Conservation (phyloP, 1,140 invertebrate species). For the Drosophila littoralis region DNA sequence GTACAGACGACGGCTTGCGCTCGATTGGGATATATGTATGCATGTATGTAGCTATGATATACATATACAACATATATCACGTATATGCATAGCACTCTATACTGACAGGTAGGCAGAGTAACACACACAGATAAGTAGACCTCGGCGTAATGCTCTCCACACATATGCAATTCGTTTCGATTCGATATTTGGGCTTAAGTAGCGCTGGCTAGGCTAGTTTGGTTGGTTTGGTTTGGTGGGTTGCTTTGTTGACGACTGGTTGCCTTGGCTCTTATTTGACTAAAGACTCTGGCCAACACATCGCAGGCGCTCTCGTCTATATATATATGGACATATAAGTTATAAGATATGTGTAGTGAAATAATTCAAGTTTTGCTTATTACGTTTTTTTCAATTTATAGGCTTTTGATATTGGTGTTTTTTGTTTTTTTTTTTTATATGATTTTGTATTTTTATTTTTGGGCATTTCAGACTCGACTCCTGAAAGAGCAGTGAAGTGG, state of each 20-base stretch:
- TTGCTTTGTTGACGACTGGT: conserved; percentile 43
- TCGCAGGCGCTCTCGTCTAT: conserved; percentile 42
- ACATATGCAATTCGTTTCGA: conserved; percentile 48
- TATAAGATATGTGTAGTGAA: conserved; percentile 68
- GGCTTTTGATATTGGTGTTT: conserved; percentile 13
- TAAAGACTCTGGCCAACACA: conserved; percentile 49
- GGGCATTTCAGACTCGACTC: conserved; percentile 56
- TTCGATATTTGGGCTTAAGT: conserved; percentile 70
- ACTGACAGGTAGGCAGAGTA: conserved; percentile 25
- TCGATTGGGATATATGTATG: conserved; percentile 5
- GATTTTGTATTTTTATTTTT: conserved; percentile 49
- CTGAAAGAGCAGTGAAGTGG: conserved; percentile 64
- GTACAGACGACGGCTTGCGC: conserved; percentile 3
- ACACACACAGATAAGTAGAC: conserved; percentile 41
- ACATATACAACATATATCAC: background rate
- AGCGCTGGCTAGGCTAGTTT: conserved; percentile 77
- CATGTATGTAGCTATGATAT: conserved; percentile 21
- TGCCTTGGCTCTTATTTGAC: conserved; percentile 41
- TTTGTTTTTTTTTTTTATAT: conserved; percentile 20
- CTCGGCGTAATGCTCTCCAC: conserved; percentile 76
- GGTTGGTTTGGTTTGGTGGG: conserved; percentile 50
- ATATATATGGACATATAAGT: conserved; percentile 64
- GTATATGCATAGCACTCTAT: conserved; percentile 27
- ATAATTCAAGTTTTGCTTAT: conserved; percentile 62
- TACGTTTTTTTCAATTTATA: conserved; percentile 56